These are phyloP conservation scores for Perizoma flavofasciatum DNA, from an alignment of 2,888 invertebrate species.

Conservation along the genomic window DNA sequence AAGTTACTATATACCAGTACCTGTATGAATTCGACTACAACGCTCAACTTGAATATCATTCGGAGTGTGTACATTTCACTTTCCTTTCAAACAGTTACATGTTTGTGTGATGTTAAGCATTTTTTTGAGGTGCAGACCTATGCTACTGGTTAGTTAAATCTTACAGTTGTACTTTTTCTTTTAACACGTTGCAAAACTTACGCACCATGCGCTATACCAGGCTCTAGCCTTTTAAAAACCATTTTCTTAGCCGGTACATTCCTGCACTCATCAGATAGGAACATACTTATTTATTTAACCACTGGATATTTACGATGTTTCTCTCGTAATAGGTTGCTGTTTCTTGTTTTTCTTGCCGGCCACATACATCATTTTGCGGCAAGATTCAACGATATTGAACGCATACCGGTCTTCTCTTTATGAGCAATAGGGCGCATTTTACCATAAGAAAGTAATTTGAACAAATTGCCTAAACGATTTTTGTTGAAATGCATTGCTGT, in stretches of 20 bases:
- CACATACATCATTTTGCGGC: conserved; percentile 70
- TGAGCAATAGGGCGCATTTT: conserved; percentile 72
- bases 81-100: too few relatives aligned
- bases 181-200: conserved; percentile 75
- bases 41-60: too few relatives aligned
- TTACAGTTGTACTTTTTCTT: conserved; percentile 67
- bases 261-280: conserved; percentile 75
- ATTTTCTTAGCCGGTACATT: conserved; percentile 68
- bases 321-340: conserved; percentile 73
- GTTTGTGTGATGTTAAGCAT: too few relatives aligned
- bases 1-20: too few relatives aligned
- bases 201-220: conserved; percentile 69
- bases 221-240: conserved; percentile 77
- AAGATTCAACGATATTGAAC: conserved; percentile 60
- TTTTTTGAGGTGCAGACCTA: not conserved
- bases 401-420: conserved; percentile 46
- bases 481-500: conserved; percentile 65
- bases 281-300: conserved; percentile 80
- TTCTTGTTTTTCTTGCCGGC: conserved; percentile 69
- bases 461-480: conserved; percentile 78
- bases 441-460: conserved; percentile 80
- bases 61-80: too few relatives aligned
- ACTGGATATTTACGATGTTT: conserved; percentile 78
- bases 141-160: conserved; percentile 12
- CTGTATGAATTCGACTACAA: too few relatives aligned